Base-by-base conservation (phyloP, 2,113 vertebrate species). In the Dendropsophus ebraccatus region DNA sequence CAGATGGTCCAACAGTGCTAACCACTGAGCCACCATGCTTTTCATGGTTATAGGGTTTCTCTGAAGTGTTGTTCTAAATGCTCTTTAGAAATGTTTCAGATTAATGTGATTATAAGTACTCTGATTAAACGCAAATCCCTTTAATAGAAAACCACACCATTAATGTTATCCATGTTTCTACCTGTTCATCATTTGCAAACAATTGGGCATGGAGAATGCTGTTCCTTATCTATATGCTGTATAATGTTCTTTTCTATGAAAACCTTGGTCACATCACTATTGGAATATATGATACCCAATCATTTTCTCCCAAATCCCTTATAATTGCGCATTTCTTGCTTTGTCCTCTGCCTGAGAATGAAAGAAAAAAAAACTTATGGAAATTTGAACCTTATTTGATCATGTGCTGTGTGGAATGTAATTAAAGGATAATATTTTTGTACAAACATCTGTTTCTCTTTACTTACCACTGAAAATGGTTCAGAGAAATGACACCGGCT, bases 371-470 rank as follows among this genome's bases (percentile, higher is more conserved):
- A 95, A 96, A 93, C 94, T 95, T 94, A 96, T 96, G 96, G 93
- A 96, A 95, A 94, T 96, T 96, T 94, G 90, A 93, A 94, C 92
- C 88, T 93, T 94, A 93, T 95, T 94, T 96, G 95, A 95, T 95
- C 94, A 94, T 94, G 94, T 95, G 95, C 94, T 96, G 95, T 96
- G 93, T 94, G 95, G 96, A 97, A 98, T 97, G 96, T 97, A 96
- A 97, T 95, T 98, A 99, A 99, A 98, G 96, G 94, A 95, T 94
- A 88, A 95, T 99, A 97, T 99, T 98, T 99, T 99, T 97, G 93
- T 97, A 97, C 93, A 92, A 95, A 95, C 92, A 94, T 90, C 91
- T 94, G 89, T 89, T 78, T 90, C 92, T 91, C 88, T 92, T 89
- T 88, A 92, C 91, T 90, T 90, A 85, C 88, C 90, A 32, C 8